These are phyloP conservation scores for Parnassius smintheus DNA, from an alignment of 2,888 invertebrate species.

Conservation along the genomic window DNA sequence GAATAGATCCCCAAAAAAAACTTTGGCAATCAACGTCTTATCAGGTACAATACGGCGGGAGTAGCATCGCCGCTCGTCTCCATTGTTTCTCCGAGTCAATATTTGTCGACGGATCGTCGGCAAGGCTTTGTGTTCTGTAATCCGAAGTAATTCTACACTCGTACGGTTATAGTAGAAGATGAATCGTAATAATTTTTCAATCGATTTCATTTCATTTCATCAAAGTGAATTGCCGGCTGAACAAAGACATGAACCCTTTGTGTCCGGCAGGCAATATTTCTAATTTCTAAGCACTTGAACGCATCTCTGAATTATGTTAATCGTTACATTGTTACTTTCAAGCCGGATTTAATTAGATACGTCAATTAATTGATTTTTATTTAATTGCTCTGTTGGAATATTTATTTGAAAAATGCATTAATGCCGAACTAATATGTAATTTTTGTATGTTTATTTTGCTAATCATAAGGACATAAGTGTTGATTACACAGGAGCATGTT, in stretches of 20 bases:
- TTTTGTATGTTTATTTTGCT: too few species aligned
- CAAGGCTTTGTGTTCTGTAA: conserved; percentile 67
- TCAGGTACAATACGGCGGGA: conserved; percentile 52
- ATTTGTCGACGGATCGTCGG: conserved; percentile 74
- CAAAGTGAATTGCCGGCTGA: conserved; percentile 48
- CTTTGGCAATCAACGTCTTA: conserved; percentile 58
- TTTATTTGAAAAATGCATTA: too few species aligned
- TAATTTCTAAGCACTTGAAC: conserved; percentile 52
- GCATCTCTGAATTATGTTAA: conserved; percentile 45
- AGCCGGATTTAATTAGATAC: conserved; percentile 22
- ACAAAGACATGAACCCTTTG: conserved; percentile 66
- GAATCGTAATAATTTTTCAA: conserved; percentile 76
- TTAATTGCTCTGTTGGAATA: not conserved
- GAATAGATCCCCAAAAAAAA: conserved; percentile 19
- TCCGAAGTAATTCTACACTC: conserved; percentile 66
- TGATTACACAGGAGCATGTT: too few species aligned
- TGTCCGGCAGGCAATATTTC: conserved; percentile 57
- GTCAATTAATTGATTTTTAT: not conserved
- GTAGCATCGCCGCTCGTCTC: conserved; percentile 42
- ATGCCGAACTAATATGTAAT: too few species aligned
- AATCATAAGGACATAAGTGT: too few species aligned
- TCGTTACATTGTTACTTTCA: conserved; percentile 54
- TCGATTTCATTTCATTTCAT: conserved; percentile 69
- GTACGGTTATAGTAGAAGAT: conserved; percentile 63
- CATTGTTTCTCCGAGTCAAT: conserved; percentile 80